Evolutionary conservation across 2,113 vertebrate genomes (phyloP).

Genomic region (Dasyprocta punctata): DNA sequence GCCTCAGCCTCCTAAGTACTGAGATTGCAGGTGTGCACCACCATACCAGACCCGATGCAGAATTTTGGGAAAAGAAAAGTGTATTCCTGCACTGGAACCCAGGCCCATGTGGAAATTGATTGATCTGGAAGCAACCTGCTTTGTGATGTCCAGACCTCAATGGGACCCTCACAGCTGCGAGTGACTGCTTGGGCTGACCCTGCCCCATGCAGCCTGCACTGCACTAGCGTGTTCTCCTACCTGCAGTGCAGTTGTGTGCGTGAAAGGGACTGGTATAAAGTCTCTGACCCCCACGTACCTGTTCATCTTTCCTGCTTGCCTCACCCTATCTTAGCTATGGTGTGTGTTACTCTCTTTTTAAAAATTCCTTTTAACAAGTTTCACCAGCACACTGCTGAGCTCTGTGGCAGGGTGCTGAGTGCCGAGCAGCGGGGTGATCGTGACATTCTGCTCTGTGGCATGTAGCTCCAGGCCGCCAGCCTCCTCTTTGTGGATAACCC

Average conservation of each 20-base stretch:
- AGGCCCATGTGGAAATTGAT: not conserved
- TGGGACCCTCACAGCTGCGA: not conserved
- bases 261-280: not conserved
- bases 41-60: not conserved
- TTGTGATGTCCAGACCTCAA: not conserved
- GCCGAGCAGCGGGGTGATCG: not conserved
- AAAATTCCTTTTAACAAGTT: not conserved
- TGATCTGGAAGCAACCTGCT: not conserved
- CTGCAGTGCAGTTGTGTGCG: fast-evolving
- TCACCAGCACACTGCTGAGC: not conserved
- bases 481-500: slow-evolving; percentile 98
- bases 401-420: not conserved
- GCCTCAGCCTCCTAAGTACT: not conserved
- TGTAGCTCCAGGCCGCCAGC: slow-evolving; percentile 92
- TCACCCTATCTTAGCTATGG: not conserved
- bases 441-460: not conserved
- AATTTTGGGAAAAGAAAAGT: not conserved
- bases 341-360: not conserved
- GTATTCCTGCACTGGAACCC: not conserved
- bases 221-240: fast-evolving
- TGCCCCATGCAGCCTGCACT: fast-evolving
- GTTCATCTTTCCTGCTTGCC: not conserved
- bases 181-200: not conserved
- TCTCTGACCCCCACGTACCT: not conserved
- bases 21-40: not conserved